phyloP scores from a whole-genome alignment of 1,140 invertebrate genomes.

The Pseudomyrmex concolor region DNA sequence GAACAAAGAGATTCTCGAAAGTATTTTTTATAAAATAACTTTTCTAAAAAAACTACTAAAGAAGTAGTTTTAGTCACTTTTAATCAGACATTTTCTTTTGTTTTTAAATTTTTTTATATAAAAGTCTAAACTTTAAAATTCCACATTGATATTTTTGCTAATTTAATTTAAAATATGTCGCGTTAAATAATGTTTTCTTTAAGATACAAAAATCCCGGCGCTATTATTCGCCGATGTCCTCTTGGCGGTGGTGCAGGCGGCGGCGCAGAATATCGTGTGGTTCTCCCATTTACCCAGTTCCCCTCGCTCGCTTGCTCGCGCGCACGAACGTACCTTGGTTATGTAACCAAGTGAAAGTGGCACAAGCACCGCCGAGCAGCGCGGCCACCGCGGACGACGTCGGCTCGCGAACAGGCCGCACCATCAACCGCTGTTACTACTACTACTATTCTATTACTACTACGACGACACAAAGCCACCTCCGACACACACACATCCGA shows the following conservation, averaged over 20 bases:
- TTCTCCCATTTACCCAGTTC: conserved; percentile 85
- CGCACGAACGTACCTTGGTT: conserved; percentile 76
- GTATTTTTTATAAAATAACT: too few relatives aligned
- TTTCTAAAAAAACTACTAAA: too few relatives aligned
- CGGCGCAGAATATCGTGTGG: conserved; percentile 79
- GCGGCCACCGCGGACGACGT: conserved; percentile 69
- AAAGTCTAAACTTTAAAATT: too few relatives aligned
- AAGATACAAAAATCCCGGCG: conserved; percentile 22
- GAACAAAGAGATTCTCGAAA: too few relatives aligned
- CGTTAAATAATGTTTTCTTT: conserved; percentile 43
- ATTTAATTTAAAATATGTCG: too few relatives aligned
- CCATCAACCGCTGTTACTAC: conserved; percentile 53
- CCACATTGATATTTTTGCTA: too few relatives aligned
- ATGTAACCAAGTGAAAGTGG: conserved; percentile 86
- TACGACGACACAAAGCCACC: conserved; percentile 47
- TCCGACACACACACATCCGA: conserved; percentile 54
- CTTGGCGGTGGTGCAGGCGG: conserved; percentile 69
- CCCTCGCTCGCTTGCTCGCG: conserved; percentile 70
- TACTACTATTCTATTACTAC: conserved; percentile 25
- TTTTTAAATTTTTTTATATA: too few relatives aligned
- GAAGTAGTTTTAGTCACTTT: too few relatives aligned
- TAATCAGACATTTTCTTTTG: too few relatives aligned
- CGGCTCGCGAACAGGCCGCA: conserved; percentile 66
- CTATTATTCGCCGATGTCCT: conserved; percentile 48
- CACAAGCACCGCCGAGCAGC: conserved; percentile 78